phyloP scores from a whole-genome alignment of 2,113 vertebrate genomes.

The Bubo scandiacus region DNA sequence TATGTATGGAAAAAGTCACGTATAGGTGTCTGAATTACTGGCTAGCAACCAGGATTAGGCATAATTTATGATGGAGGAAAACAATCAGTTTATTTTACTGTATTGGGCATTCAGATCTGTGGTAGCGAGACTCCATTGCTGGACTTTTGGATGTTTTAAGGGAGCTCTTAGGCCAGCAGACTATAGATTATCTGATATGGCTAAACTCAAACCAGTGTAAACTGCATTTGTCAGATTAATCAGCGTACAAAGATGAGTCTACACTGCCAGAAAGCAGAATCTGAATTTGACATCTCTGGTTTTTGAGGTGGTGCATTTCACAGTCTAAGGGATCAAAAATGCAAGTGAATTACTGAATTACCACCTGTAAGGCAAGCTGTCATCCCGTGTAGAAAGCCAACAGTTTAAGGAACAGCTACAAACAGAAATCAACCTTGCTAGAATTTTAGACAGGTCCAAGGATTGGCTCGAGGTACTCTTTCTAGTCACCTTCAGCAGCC shows the following conservation, averaged over 20 bases:
- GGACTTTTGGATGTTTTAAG: background rate
- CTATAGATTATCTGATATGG: background rate
- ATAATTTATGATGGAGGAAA: background rate
- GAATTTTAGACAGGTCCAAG: background rate
- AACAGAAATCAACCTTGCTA: background rate
- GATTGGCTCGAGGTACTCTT: background rate
- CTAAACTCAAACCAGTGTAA: background rate
- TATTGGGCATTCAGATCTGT: background rate
- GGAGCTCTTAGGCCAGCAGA: background rate
- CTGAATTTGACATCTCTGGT: background rate
- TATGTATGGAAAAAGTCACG: background rate
- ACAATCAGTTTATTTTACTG: background rate
- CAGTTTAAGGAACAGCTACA: background rate
- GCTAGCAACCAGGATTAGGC: background rate
- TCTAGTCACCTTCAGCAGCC: background rate
- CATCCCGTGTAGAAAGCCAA: background rate
- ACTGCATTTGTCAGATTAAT: background rate
- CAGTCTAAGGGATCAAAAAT: background rate
- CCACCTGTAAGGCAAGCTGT: background rate
- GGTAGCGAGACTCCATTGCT: background rate
- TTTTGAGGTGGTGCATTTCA: background rate
- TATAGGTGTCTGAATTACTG: background rate
- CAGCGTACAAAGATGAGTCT: background rate
- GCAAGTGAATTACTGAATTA: background rate
- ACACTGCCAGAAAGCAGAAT: background rate